Evolutionary conservation across 2,113 vertebrate genomes (phyloP).

Genomic region (Calyptommatus sinebrachiatus): DNA sequence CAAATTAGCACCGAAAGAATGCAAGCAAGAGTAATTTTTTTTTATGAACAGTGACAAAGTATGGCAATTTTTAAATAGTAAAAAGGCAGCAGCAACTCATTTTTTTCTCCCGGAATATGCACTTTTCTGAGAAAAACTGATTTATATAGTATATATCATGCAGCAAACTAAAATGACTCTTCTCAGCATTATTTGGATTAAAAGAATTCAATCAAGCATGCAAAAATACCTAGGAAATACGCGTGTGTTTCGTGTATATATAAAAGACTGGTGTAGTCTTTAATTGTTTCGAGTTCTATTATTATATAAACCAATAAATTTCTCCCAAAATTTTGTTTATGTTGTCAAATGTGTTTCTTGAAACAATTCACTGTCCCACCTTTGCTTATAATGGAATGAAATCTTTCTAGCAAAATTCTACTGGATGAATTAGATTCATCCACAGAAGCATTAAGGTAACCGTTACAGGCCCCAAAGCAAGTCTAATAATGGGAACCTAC

Average conservation of each 20-base stretch:
- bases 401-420: not conserved
- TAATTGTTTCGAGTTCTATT: not conserved
- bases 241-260: not conserved
- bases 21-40: conserved; percentile 20
- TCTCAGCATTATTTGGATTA: conserved; percentile 26
- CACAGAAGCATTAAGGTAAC: no score
- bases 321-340: not conserved
- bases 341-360: not conserved
- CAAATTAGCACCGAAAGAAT: not conserved
- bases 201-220: conserved; percentile 12
- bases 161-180: conserved; percentile 5
- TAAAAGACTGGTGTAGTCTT: not conserved
- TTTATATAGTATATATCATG: not conserved
- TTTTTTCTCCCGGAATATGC: not conserved
- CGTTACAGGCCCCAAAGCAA: no score
- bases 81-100: not conserved
- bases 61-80: conserved; percentile 9
- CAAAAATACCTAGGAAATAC: conserved; percentile 5
- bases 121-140: not conserved
- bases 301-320: not conserved
- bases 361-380: not conserved
- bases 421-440: not conserved
- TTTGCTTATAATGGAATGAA: not conserved
- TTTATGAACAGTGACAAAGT: conserved; percentile 23
- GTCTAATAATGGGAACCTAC: no score